phyloP scores from a whole-genome alignment of 2,797 vertebrate species.

The Microcaecilia unicolor region DNA sequence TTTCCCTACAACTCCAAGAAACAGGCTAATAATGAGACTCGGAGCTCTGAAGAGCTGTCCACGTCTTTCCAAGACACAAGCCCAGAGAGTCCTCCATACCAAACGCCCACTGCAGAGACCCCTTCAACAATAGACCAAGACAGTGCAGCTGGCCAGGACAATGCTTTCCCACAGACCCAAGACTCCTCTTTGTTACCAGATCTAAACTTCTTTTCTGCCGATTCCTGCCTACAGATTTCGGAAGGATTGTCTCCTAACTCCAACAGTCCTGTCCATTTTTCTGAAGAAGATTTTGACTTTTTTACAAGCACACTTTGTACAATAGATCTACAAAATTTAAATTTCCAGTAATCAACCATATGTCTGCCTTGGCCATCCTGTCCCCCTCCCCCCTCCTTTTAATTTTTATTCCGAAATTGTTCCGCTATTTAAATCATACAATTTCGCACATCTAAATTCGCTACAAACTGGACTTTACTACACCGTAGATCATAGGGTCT shows the following conservation, averaged over 20 bases:
- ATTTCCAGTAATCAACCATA: conserved; percentile 28
- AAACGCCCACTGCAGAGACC: conserved; percentile 38
- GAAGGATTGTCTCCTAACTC: conserved; percentile 63
- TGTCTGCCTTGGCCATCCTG: background rate
- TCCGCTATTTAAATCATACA: background rate
- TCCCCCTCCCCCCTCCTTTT: background rate
- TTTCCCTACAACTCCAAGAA: conserved; percentile 11
- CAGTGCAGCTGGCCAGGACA: conserved; percentile 27
- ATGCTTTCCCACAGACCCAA: conserved; percentile 50
- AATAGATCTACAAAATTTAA: conserved; percentile 76
- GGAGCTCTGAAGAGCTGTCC: conserved; percentile 20
- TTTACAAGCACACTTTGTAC: conserved; percentile 86
- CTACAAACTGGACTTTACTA: background rate
- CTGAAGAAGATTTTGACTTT: conserved; percentile 86
- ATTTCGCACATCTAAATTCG: background rate
- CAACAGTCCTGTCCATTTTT: conserved; percentile 78
- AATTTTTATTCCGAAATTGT: rapidly evolving
- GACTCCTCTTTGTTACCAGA: conserved; percentile 62
- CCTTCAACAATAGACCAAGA: conserved; percentile 28
- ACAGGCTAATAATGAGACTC: conserved; percentile 49
- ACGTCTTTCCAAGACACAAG: conserved; percentile 43
- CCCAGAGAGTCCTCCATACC: conserved; percentile 35
- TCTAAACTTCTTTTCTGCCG: conserved; percentile 67
- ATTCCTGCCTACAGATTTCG: conserved; percentile 64
- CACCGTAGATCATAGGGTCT: background rate